Conservation (phyloP, 2,797 vertebrate species). For the Paedocypris micromegethes region DNA sequence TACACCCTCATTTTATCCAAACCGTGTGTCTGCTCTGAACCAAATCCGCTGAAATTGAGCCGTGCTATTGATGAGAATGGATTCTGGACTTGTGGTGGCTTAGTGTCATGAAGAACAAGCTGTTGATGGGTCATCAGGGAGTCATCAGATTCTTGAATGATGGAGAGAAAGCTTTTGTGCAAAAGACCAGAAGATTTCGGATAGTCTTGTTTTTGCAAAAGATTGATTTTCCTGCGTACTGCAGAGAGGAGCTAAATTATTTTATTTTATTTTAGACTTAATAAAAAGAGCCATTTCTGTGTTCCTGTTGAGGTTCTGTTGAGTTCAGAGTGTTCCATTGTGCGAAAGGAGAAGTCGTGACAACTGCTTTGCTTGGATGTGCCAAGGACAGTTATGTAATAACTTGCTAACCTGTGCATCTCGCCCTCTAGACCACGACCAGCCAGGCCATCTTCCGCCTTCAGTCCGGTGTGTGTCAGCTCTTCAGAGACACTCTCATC, state of each 20-base stretch:
- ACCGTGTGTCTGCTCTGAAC: slow-evolving; percentile 3
- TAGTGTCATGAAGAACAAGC: slow-evolving; percentile 11
- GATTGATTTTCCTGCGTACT: slow-evolving; percentile 24
- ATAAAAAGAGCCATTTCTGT: slow-evolving; percentile 9
- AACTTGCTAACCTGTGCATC: slow-evolving; percentile 8
- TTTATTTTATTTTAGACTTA: slow-evolving; percentile 7
- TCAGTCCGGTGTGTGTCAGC: slow-evolving; percentile 92
- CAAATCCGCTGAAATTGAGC: slow-evolving; percentile 11
- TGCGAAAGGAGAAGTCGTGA: neutral
- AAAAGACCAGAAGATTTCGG: neutral
- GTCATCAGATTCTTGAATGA: slow-evolving; percentile 32
- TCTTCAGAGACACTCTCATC: slow-evolving; percentile 94
- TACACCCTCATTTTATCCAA: neutral
- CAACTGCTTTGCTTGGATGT: neutral
- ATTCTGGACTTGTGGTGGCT: slow-evolving; percentile 1
- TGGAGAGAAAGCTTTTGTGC: slow-evolving; percentile 16
- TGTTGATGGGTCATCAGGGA: slow-evolving; percentile 41
- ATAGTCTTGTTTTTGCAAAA: slow-evolving; percentile 7
- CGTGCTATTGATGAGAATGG: neutral
- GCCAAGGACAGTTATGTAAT: slow-evolving; percentile 1
- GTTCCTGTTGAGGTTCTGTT: neutral
- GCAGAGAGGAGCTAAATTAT: slow-evolving; percentile 26
- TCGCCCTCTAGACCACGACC: slow-evolving; percentile 81
- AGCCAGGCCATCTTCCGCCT: slow-evolving; percentile 94
- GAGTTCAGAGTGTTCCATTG: neutral